Base-by-base conservation (phyloP, 2,888 invertebrate genomes). In the Eupithecia insigniata region DNA sequence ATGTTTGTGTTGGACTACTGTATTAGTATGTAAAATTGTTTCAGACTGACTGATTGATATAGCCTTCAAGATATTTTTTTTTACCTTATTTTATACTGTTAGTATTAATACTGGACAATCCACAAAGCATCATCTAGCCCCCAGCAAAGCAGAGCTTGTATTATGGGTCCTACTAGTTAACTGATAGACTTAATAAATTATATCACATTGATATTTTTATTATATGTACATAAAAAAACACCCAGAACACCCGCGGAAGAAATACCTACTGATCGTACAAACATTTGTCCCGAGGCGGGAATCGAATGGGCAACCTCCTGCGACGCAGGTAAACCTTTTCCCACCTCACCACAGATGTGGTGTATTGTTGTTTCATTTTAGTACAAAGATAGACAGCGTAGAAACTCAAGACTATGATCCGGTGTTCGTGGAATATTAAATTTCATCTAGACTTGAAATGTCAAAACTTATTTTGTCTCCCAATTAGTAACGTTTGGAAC, bases 1-100 rank as follows among this genome's bases (percentile, higher is more conserved):
- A 43, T 60, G 67, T 67, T 66, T 66, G 32, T 66, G 68, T 70
- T 65, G 51, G 68, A 66, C 51, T 66, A 30, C 46, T 66, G n/a
- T 28, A 43, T 28, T 26, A 64, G 16, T 62, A 64, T 64, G 36
- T 36, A 36, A 64, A 64, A 34, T 22, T 22, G 64, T 34, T 34
- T 18, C n/a, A 26, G 55, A 1, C 55, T 60, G 18, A 60, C 30
- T 16, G 26, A 60, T 60, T 30, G 58, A 30, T 60, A 60, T 30
- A 18, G 6, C 28, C 7, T 60, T 18, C 30, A 16, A 18, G n/a
- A n/a, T n/a, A n/a, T n/a, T n/a, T n/a, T n/a, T n/a, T n/a, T n/a
- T n/a, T n/a, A n/a, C 2, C 22, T 2, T n/a, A n/a, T 22, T 46
- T 8, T 18, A 36, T 10, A 1, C 36, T 18, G n/a, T 2, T 51